Evolutionary conservation across 2,797 vertebrate species (phyloP).

Genomic region (Malacoraja senta): DNA sequence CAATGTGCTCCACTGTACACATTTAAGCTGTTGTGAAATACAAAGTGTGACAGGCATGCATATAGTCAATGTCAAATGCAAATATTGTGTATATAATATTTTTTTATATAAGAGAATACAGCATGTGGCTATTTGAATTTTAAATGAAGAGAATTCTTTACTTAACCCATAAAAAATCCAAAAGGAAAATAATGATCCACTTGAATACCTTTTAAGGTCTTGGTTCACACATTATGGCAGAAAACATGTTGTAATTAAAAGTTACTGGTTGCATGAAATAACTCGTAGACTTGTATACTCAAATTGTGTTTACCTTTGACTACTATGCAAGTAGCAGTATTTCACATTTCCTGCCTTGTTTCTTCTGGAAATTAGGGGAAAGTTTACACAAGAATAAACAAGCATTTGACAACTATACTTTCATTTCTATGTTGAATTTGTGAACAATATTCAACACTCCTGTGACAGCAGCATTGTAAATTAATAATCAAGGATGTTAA

Average conservation of each 20-base stretch:
- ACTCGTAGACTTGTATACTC: constrained; percentile 42
- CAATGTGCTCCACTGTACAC: not conserved
- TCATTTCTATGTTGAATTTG: not conserved
- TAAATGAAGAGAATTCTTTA: not conserved
- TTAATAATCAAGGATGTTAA: not conserved
- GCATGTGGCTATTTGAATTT: not conserved
- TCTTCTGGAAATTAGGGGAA: constrained; percentile 67
- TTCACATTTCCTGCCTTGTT: constrained; percentile 68
- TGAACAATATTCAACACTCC: not conserved
- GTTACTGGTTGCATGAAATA: constrained; percentile 36
- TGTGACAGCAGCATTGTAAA: not conserved
- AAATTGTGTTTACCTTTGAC: constrained; percentile 64
- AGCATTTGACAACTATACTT: constrained; percentile 10
- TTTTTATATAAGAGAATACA: not conserved
- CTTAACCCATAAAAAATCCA: not conserved
- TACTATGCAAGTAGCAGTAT: constrained; percentile 65
- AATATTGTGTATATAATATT: not conserved
- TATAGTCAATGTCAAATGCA: not conserved
- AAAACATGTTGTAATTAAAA: constrained; percentile 46
- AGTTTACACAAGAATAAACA: constrained; percentile 32
- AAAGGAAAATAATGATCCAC: not conserved
- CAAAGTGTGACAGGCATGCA: not conserved
- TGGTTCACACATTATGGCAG: constrained; percentile 41
- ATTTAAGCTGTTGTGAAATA: not conserved
- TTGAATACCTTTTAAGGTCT: not conserved